Conservation (phyloP, 2,888 invertebrate species). For the Meteorus colon region DNA sequence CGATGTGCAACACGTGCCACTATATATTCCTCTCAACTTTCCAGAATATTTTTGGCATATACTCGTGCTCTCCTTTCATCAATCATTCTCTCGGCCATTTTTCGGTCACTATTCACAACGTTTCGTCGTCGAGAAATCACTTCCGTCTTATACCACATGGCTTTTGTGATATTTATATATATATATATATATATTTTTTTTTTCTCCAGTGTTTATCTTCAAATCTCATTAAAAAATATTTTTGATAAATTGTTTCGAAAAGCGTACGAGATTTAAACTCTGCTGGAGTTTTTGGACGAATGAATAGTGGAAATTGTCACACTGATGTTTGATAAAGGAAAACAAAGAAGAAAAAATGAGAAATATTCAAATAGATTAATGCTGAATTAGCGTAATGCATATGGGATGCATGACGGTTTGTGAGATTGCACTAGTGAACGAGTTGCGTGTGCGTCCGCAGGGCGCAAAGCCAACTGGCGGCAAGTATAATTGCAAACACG, state of each 20-base stretch:
- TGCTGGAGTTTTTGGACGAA: not conserved
- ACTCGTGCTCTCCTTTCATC: constrained; percentile 57
- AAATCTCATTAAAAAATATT: not conserved
- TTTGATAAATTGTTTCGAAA: too few relatives aligned
- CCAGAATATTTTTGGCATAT: constrained; percentile 59
- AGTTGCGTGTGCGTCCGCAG: constrained; percentile 47
- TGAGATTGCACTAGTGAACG: not conserved
- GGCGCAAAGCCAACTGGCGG: constrained; percentile 17
- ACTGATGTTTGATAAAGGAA: not conserved
- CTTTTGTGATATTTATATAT: not conserved
- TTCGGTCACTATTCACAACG: constrained; percentile 52
- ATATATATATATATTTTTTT: not conserved
- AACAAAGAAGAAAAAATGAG: not conserved
- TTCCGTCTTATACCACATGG: constrained; percentile 11
- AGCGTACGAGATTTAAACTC: too few relatives aligned
- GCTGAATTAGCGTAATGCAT: constrained; percentile 56
- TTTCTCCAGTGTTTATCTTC: not conserved
- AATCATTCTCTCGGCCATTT: constrained; percentile 58
- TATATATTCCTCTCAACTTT: constrained; percentile 34
- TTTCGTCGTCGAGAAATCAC: constrained; percentile 9
- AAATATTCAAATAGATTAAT: not conserved
- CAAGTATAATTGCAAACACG: constrained; percentile 50
- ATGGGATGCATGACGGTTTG: constrained; percentile 49
- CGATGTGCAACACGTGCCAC: constrained; percentile 41
- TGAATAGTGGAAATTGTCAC: not conserved